Conservation (phyloP, 2,113 vertebrate species). For the Capreolus pygargus region DNA sequence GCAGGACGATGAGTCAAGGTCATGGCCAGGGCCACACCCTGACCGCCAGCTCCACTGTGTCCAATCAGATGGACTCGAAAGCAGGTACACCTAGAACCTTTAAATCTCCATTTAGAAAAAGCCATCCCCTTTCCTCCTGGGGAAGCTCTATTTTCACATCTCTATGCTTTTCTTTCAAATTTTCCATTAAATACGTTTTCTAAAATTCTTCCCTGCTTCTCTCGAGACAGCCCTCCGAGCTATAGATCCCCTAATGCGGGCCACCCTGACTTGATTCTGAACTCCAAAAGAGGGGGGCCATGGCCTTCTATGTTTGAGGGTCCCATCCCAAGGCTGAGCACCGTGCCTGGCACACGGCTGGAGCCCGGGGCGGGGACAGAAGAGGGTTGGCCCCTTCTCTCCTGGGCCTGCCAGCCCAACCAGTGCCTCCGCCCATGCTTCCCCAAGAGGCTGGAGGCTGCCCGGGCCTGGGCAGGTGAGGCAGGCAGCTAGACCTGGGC, state of each 20-base stretch:
- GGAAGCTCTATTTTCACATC: neutral
- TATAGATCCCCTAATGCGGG: neutral
- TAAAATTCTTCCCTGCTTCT: neutral
- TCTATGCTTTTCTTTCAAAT: neutral
- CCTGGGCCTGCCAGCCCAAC: neutral
- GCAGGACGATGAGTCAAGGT: neutral
- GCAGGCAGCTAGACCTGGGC: neutral
- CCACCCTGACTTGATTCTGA: neutral
- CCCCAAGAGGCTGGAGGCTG: neutral
- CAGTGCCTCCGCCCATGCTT: neutral
- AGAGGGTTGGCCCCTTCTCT: neutral
- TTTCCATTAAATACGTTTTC: neutral
- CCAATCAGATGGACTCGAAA: neutral
- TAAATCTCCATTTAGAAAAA: neutral
- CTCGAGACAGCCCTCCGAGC: neutral
- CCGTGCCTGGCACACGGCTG: fast-evolving
- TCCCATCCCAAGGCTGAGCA: fast-evolving
- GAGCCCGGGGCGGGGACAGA: fast-evolving
- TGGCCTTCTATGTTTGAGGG: neutral
- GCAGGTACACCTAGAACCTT: neutral
- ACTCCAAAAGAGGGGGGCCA: neutral
- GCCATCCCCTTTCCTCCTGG: neutral
- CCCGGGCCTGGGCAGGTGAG: neutral
- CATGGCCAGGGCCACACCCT: neutral
- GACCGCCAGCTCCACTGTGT: neutral